Evolutionary conservation across 2,888 invertebrate genomes (phyloP).

Genomic region (Zygogramma bicolorata): DNA sequence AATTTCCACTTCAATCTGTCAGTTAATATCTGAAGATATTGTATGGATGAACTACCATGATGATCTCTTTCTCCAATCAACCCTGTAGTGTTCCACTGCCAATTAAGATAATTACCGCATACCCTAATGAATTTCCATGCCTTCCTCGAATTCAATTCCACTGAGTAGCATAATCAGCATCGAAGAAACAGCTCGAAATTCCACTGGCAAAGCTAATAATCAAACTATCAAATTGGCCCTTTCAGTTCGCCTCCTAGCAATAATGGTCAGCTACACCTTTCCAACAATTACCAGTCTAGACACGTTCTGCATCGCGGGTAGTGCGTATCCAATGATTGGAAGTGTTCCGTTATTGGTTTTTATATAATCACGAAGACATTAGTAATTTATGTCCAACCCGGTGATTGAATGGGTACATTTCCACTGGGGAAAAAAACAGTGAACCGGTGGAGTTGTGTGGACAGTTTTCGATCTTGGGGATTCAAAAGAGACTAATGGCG

Average conservation of each 20-base stretch:
- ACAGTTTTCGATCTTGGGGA: no score
- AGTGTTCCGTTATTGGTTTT: neutral
- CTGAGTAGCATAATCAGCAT: neutral
- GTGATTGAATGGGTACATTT: neutral
- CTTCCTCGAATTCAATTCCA: neutral
- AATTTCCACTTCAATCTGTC: no score
- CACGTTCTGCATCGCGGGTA: neutral
- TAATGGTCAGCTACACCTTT: neutral
- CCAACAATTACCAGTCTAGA: neutral
- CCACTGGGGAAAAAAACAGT: neutral
- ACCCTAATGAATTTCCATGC: neutral
- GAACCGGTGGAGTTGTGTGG: no score
- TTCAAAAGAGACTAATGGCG: no score
- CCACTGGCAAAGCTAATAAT: neutral
- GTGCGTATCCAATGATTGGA: neutral
- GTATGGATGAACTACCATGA: no score
- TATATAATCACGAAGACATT: neutral
- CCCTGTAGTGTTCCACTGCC: no score
- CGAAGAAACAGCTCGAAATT: neutral
- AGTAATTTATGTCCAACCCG: neutral
- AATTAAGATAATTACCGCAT: no score
- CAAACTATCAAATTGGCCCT: neutral
- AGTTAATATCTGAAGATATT: no score
- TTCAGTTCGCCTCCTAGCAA: neutral
- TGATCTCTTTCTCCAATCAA: no score